phyloP scores from a whole-genome alignment of 2,113 vertebrate species.

The Desmodus rotundus region DNA sequence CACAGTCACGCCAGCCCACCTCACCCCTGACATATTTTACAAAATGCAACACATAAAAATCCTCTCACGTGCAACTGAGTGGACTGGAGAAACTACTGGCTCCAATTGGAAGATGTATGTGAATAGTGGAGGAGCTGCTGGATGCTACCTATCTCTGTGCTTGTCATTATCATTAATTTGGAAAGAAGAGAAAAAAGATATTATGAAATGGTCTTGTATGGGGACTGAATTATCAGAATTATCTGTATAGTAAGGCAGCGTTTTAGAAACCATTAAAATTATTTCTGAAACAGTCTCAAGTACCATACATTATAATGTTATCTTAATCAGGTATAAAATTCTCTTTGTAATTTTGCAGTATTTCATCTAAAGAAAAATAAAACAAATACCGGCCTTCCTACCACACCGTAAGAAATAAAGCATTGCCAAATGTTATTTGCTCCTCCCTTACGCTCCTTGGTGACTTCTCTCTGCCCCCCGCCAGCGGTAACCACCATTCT shows the following conservation, averaged over 20 bases:
- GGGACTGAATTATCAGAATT: background rate
- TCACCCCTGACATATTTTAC: background rate
- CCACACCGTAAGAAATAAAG: background rate
- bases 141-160: background rate
- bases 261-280: background rate
- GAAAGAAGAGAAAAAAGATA: background rate
- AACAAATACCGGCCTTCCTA: background rate
- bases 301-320: background rate
- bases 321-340: background rate
- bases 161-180: background rate
- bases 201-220: background rate
- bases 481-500: background rate
- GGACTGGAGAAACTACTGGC: background rate
- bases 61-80: background rate
- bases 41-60: background rate
- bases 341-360: background rate
- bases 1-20: background rate
- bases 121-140: background rate
- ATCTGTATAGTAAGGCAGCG: background rate
- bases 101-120: background rate
- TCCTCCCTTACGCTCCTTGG: background rate
- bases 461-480: background rate
- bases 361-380: background rate
- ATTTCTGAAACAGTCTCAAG: conserved; percentile 11
- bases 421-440: background rate